A percentile compares a stretch with the other conserved stretches of the same genome.
phyloP scores from a whole-genome alignment of 2,797 vertebrate genomes.

The Sitta carolinensis region DNA sequence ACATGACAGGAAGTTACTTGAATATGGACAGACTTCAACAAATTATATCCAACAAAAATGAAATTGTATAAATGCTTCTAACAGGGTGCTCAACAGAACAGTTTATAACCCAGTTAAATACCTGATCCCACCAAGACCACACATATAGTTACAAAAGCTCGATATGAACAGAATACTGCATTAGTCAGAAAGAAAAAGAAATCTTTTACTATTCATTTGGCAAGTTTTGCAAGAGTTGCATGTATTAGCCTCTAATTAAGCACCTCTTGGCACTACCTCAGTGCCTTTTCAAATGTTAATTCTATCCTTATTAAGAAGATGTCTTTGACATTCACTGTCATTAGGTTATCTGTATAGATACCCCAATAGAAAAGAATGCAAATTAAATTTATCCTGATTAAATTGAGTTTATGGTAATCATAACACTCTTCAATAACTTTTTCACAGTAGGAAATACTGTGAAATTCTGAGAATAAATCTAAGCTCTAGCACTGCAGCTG shows the following conservation, averaged over 20 bases:
- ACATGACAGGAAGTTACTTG: neutral
- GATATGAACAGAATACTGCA: neutral
- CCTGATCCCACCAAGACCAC: neutral
- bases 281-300: conserved; percentile 27
- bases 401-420: neutral
- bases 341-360: conserved; percentile 8
- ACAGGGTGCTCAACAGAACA: neutral
- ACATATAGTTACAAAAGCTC: neutral
- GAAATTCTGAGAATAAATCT: neutral
- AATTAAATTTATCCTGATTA: neutral
- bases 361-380: neutral
- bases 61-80: neutral
- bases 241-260: conserved; percentile 31
- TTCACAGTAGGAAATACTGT: neutral
- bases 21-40: neutral
- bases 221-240: conserved; percentile 6
- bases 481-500: neutral
- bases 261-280: neutral
- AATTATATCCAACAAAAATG: neutral
- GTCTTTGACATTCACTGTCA: conserved; percentile 4
- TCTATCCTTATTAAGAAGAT: conserved; percentile 21
- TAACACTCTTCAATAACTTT: neutral
- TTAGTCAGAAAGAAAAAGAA: neutral
- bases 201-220: neutral
- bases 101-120: neutral